Percentiles rank a stretch among this genome's conserved stretches.
phyloP scores from a whole-genome alignment of 2,888 invertebrate species.

The Eilema depressum region DNA sequence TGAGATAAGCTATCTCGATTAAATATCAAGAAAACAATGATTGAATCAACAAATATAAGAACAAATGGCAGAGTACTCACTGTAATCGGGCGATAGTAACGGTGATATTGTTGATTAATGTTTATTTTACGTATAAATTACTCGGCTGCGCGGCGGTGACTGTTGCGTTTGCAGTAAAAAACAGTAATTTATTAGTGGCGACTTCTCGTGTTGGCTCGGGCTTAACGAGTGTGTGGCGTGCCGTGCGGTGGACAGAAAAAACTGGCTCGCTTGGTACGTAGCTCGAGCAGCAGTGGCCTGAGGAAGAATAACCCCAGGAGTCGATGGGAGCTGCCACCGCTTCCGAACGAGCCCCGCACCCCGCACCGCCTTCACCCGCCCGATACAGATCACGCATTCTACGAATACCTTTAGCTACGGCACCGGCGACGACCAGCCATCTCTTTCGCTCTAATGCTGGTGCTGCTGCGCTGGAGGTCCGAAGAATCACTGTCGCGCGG shows the following conservation, averaged over 20 bases:
- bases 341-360: conserved; percentile 84
- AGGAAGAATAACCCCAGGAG: conserved; percentile 88
- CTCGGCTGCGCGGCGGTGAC: conserved; percentile 85
- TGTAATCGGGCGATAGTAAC: conserved; percentile 81
- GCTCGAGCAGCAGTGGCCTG: conserved; percentile 87
- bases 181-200: conserved; percentile 88
- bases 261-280: conserved; percentile 86
- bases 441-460: conserved; percentile 79
- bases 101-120: conserved; percentile 83
- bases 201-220: conserved; percentile 89
- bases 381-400: conserved; percentile 88
- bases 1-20: conserved; percentile 21
- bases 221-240: conserved; percentile 88
- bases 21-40: conserved; percentile 70
- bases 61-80: conserved; percentile 80
- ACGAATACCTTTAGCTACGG: conserved; percentile 85
- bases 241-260: conserved; percentile 88
- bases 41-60: conserved; percentile 69
- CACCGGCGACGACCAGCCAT: conserved; percentile 77
- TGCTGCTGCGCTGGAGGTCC: conserved; percentile 72
- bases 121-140: conserved; percentile 86
- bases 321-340: conserved; percentile 87
- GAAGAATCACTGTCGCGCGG: conserved; percentile 69
- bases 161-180: conserved; percentile 85
- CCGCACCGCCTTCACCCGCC: conserved; percentile 75